Conservation (phyloP, 2,888 invertebrate species). For the Gymnosoma rotundatum region DNA sequence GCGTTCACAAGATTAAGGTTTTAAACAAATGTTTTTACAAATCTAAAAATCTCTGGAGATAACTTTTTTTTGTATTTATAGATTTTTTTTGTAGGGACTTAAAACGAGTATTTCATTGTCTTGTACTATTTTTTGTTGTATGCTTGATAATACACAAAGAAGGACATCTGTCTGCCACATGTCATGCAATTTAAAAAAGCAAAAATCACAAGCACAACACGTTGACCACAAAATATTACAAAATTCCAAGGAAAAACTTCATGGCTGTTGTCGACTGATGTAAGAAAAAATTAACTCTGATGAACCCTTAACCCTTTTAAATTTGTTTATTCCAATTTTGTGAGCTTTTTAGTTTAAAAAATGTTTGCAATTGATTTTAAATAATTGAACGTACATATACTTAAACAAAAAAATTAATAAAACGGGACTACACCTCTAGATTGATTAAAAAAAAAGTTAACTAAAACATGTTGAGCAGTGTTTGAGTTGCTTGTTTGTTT, state of each 20-base stretch:
- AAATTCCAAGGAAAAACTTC: constrained; percentile 13
- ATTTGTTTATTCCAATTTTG: background rate
- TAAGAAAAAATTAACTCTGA: constrained; percentile 8
- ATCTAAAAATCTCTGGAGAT: constrained; percentile 10
- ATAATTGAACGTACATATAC: too few species aligned
- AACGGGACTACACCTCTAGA: too few species aligned
- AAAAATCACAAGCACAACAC: constrained; percentile 26
- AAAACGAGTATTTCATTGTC: background rate
- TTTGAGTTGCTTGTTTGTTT: too few species aligned
- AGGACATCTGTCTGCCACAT: constrained; percentile 69
- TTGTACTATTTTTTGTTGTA: background rate
- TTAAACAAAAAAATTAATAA: too few species aligned
- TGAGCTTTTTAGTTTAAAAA: background rate
- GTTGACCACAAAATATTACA: constrained; percentile 45
- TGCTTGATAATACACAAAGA: constrained; percentile 51
- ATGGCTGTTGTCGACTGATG: background rate
- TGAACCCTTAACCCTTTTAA: constrained; percentile 53
- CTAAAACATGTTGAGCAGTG: too few species aligned
- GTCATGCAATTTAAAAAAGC: constrained; percentile 44
- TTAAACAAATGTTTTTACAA: constrained; percentile 1
- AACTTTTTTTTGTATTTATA: background rate
- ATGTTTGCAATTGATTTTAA: constrained; percentile 14
- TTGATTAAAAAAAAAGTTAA: too few species aligned
- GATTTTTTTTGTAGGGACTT: background rate
- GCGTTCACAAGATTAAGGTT: background rate